Evolutionary conservation across 2,888 invertebrate genomes (phyloP), one percentile per base, ranked within the genome.

Genomic region (Heliconius sara): DNA sequence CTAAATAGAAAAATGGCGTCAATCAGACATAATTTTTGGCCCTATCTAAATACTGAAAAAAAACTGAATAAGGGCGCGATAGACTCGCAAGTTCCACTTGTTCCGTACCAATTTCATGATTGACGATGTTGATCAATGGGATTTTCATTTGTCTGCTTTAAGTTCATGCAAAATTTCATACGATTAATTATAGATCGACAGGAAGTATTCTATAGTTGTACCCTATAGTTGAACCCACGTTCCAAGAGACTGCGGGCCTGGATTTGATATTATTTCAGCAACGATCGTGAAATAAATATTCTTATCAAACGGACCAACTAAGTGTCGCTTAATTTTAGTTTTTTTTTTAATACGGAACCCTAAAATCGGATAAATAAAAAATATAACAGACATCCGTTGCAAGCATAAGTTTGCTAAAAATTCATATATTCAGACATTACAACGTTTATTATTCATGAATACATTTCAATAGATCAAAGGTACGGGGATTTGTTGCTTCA

Each of bases 371-470:
- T n/a, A 60, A 60, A n/a, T 60, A 67, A 34, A 34, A 67, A 34
- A 67, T 34, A 27, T 67, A 34, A 34, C 22, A 67, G 67, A 67
- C 34, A 34, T 34, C 34, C 34, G 22, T 34, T 22, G 30, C 67
- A 10, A 67, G 27, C 67, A 67, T 27, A 65, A 67, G 67, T 67
- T 67, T 22, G 22, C 19, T 67, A n/a, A n/a, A n/a, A 10, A 60
- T 60, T n/a, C 60, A 60, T 60, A 27, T 65, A 65, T 65, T 65
- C 63, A 27, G 25, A 65, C 63, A 68, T 39, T 39, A 68, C 39
- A 68, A n/a, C 22, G 39, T n/a, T 68, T 68, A 39, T 39, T 67
- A 67, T 68, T 68, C 39, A 68, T 68, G 68, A 67, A 39, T 67
- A 68, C 39, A n/a, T 68, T 68, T 34, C 34, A 68, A 39, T 39